Evolutionary conservation across 2,113 vertebrate species (phyloP), one percentile per base, ranked within the genome.

Genomic region (Engystomops pustulosus): DNA sequence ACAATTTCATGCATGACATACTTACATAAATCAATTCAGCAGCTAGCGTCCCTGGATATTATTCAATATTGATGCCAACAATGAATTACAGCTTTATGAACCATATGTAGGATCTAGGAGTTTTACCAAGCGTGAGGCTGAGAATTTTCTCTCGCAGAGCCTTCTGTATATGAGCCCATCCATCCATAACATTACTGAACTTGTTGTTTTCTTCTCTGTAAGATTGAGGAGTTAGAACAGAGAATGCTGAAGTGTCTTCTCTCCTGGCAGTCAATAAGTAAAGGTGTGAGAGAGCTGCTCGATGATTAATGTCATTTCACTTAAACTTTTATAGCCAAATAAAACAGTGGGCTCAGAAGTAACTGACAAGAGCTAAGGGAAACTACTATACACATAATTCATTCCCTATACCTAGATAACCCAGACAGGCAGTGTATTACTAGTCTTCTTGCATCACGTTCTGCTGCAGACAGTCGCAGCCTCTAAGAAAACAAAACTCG

Each of bases 301-400:
- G 17, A n/a, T 77, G 82, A 84, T 84, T 84, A 84, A 84, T 84
- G 82, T 20, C 72, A 84, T 68, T 44, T 68, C 82, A 78, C 60
- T 77, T 83, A 77, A 84, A 77, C 82, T 51, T 84, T 77, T 84
- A 84, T 69, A 84, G 82, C 74, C 60, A 78, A 78, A 78, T 77
- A 84, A 84, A 84, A 55, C 60, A 84, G 72, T 69, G n/a, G 45
- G 72, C 60, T 84, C n/a, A 34, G 55, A 78, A 77, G 60, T 15
- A 69, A 60, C 74, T 84, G 82, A 84, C 82, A 84, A 51, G 82
- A 68, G 60, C 47, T 53, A 68, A 77, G 55, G 55, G 41, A 51
- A 51, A 68, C 58, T 84, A 77, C 44, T 62, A 77, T 67, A 32
- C 20, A n/a, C 72, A 77, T 84, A 53, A 84, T 49, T 84, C 82